Evolutionary conservation across 2,888 invertebrate genomes (phyloP).

Genomic region (Druceiella hillmani): DNA sequence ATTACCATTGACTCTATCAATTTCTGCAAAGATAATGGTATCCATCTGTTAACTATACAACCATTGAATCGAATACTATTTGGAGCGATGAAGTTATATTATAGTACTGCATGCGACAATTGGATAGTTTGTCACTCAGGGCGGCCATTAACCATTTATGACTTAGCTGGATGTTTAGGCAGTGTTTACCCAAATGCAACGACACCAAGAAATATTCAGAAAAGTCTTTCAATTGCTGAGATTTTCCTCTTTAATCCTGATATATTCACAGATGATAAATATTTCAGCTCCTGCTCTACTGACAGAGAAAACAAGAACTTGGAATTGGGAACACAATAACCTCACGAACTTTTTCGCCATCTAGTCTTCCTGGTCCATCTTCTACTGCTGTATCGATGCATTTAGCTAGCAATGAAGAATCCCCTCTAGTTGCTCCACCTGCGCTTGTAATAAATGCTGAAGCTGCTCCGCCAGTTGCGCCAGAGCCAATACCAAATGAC

Average conservation of each 20-base stretch:
- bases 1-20: constrained; percentile 26
- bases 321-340: constrained; percentile 6
- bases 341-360: too few species aligned
- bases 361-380: too few species aligned
- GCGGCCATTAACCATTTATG: constrained; percentile 29
- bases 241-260: constrained; percentile 29
- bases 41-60: constrained; percentile 31
- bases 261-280: constrained; percentile 28
- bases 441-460: too few species aligned
- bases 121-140: constrained; percentile 31
- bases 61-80: constrained; percentile 31
- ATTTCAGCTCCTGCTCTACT: constrained; percentile 22
- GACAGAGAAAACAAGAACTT: constrained; percentile 16
- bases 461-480: too few species aligned
- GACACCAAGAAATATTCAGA: constrained; percentile 26
- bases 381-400: too few species aligned
- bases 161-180: constrained; percentile 25
- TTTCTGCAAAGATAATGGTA: constrained; percentile 30
- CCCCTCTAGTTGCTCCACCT: too few species aligned
- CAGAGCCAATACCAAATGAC: too few species aligned
- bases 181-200: constrained; percentile 24
- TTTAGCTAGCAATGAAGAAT: too few species aligned
- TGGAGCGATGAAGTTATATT: constrained; percentile 24
- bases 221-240: constrained; percentile 27
- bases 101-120: constrained; percentile 20